Conservation (phyloP, 2,113 vertebrate species). For the Amblyopsis rosae region DNA sequence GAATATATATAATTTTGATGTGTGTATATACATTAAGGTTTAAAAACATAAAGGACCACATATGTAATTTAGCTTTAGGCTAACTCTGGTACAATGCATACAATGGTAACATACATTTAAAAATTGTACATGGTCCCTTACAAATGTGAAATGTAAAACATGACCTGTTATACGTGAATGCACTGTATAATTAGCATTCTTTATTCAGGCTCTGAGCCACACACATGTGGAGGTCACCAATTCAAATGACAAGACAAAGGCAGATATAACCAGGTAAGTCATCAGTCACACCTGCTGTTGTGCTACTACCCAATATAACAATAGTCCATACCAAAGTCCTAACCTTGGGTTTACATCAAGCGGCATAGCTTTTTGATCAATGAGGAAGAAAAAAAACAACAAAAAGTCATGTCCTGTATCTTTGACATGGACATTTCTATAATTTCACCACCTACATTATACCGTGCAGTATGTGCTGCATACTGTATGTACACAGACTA, state of each 20-base stretch:
- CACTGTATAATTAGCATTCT: constrained; percentile 8
- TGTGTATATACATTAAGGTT: too few species aligned
- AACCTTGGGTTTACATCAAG: too few species aligned
- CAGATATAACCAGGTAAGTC: constrained; percentile 87
- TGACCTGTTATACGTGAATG: too few species aligned
- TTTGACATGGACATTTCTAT: background rate
- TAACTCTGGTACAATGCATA: too few species aligned
- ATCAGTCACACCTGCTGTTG: background rate
- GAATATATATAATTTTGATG: too few species aligned
- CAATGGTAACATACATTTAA: too few species aligned
- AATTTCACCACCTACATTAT: background rate
- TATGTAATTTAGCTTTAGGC: too few species aligned
- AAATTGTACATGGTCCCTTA: too few species aligned
- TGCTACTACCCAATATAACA: background rate
- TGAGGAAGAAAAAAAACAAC: background rate
- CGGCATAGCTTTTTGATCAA: too few species aligned
- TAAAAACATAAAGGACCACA: too few species aligned
- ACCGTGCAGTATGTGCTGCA: background rate
- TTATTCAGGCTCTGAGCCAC: constrained; percentile 88
- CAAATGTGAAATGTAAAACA: too few species aligned
- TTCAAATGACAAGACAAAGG: constrained; percentile 85
- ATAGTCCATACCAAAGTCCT: too few species aligned
- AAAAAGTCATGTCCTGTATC: background rate
- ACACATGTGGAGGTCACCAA: constrained; percentile 85
- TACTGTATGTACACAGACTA: background rate